phyloP scores from a whole-genome alignment of 2,797 vertebrate genomes.

The Catostomus latipinnis region DNA sequence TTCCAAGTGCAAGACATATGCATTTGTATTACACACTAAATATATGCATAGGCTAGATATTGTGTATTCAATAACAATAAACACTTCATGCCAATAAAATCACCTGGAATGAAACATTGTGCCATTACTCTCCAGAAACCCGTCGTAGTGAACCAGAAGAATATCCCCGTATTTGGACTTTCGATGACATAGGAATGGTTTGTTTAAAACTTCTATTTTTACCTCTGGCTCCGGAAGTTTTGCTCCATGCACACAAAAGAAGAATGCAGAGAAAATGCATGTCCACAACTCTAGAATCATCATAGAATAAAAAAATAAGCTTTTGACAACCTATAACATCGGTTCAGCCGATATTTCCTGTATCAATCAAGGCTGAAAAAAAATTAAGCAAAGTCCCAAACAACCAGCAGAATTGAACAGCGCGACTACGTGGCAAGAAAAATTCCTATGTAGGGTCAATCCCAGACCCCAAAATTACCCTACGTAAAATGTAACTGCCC shows the following conservation, averaged over 20 bases:
- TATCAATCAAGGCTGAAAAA: not conserved
- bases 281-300: constrained; percentile 74
- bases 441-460: constrained; percentile 27
- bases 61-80: not conserved
- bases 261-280: constrained; percentile 68
- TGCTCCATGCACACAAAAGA: constrained; percentile 74
- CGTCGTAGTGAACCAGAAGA: constrained; percentile 92
- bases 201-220: constrained; percentile 88
- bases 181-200: constrained; percentile 89
- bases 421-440: constrained; percentile 79
- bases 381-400: constrained; percentile 11
- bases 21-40: constrained; percentile 46
- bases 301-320: not conserved
- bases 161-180: constrained; percentile 90
- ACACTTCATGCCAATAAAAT: constrained; percentile 46
- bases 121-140: constrained; percentile 90
- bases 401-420: constrained; percentile 10
- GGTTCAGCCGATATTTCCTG: not conserved
- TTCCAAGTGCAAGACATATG: constrained; percentile 70
- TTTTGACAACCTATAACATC: no score
- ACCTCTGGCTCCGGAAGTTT: constrained; percentile 92
- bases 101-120: constrained; percentile 94
- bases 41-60: not conserved
- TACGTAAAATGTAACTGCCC: constrained; percentile 46
- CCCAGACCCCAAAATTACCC: constrained; percentile 24